A percentile compares a stretch with the other conserved stretches of the same genome.
phyloP scores from a whole-genome alignment of 2,113 vertebrate species.

The Thamnaconus septentrionalis region DNA sequence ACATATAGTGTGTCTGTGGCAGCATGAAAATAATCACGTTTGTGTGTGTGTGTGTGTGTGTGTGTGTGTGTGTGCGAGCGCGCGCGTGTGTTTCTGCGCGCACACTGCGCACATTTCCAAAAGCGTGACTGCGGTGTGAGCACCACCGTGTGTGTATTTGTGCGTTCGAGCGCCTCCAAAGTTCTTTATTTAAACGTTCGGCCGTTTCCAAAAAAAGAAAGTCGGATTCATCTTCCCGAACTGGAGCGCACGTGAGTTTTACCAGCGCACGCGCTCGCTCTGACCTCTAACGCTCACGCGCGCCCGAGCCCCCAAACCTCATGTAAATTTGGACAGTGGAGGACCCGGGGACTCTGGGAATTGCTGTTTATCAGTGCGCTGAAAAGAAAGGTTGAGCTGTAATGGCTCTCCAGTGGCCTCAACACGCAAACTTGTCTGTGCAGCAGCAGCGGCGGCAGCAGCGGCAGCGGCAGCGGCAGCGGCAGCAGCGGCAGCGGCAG shows the following conservation, averaged over 20 bases:
- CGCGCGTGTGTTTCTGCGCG: slow-evolving; percentile 17
- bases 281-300: slow-evolving; percentile 61
- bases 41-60: slow-evolving; percentile 16
- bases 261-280: slow-evolving; percentile 31
- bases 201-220: slow-evolving; percentile 8
- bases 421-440: slow-evolving; percentile 56
- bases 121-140: not conserved
- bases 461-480: too few relatives aligned
- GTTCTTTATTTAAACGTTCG: slow-evolving; percentile 1
- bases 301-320: slow-evolving; percentile 51
- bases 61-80: not conserved
- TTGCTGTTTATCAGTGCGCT: slow-evolving; percentile 67
- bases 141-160: slow-evolving; percentile 18
- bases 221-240: slow-evolving; percentile 30
- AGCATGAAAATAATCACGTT: slow-evolving; percentile 27
- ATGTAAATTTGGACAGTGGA: slow-evolving; percentile 68
- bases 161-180: slow-evolving; percentile 11
- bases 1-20: slow-evolving; percentile 60
- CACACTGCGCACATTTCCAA: not conserved
- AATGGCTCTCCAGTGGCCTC: slow-evolving; percentile 68
- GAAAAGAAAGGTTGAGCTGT: slow-evolving; percentile 59
- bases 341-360: slow-evolving; percentile 65
- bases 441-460: not conserved
- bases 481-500: too few relatives aligned
- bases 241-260: slow-evolving; percentile 29